Conservation (phyloP, 2,797 vertebrate species). For the Chaenodraco wilsoni region DNA sequence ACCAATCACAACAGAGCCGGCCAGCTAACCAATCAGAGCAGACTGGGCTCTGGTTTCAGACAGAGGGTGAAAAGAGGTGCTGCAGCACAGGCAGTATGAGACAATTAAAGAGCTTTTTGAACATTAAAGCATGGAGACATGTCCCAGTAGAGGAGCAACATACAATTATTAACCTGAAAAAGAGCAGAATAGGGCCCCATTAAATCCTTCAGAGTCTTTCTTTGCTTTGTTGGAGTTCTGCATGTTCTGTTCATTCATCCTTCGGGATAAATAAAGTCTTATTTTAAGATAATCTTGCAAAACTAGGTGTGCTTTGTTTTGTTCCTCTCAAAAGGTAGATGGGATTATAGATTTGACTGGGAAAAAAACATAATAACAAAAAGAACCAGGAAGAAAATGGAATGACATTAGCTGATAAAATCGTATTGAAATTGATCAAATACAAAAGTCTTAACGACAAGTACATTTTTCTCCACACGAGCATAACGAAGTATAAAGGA, state of each 20-base stretch:
- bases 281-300: neutral
- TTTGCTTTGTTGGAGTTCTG: neutral
- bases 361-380: neutral
- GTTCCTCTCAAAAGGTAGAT: conserved; percentile 12
- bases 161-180: too few species aligned
- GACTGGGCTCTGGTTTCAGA: too few species aligned
- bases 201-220: neutral
- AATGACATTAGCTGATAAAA: conserved; percentile 13
- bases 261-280: too few species aligned
- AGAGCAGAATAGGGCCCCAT: too few species aligned
- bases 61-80: too few species aligned
- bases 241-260: neutral
- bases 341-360: neutral
- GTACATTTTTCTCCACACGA: conserved; percentile 32
- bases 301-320: neutral
- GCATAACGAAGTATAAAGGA: conserved; percentile 28
- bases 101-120: too few species aligned
- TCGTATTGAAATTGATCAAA: conserved; percentile 27
- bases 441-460: conserved; percentile 16
- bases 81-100: too few species aligned
- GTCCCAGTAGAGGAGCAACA: too few species aligned
- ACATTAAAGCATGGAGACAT: too few species aligned
- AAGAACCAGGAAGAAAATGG: neutral
- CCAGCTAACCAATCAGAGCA: too few species aligned
- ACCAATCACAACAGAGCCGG: too few species aligned